phyloP scores from a whole-genome alignment of 1,140 invertebrate species.

The Drosophila tani region DNA sequence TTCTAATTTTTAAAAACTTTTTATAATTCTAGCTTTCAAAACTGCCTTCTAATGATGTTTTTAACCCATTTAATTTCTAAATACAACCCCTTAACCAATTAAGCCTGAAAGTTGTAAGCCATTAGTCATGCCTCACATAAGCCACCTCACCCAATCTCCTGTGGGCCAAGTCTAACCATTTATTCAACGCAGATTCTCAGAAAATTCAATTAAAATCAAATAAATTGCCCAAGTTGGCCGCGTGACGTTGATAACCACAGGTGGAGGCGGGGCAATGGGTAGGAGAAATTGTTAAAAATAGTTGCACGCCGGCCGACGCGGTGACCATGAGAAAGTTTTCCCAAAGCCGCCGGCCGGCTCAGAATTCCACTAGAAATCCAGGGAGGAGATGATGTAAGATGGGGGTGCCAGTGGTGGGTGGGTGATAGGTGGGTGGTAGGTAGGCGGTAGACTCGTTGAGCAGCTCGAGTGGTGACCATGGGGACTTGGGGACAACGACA shows the following conservation, averaged over 20 bases:
- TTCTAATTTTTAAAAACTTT: too few species aligned
- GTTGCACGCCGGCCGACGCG: slow-evolving; percentile 14
- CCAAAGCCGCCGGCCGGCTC: slow-evolving; percentile 39
- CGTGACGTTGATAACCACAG: slow-evolving; percentile 33
- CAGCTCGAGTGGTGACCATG: slow-evolving; percentile 21
- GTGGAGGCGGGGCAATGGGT: background rate
- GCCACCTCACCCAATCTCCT: slow-evolving; percentile 5
- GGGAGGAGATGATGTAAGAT: slow-evolving; percentile 18
- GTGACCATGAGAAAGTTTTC: slow-evolving; percentile 50
- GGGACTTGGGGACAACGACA: slow-evolving; percentile 25
- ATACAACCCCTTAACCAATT: slow-evolving; percentile 1
- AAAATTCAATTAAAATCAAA: slow-evolving; percentile 50
- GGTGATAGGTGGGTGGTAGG: too few species aligned
- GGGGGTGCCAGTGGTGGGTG: background rate
- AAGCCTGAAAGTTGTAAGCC: slow-evolving; percentile 2
- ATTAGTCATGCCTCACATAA: slow-evolving; percentile 27
- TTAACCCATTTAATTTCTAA: background rate
- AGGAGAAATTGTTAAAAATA: slow-evolving; percentile 41
- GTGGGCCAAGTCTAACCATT: background rate
- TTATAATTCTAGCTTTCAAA: too few species aligned
- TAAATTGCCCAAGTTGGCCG: slow-evolving; percentile 38
- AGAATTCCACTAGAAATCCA: slow-evolving; percentile 35
- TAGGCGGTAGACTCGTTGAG: background rate
- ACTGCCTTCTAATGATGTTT: background rate
- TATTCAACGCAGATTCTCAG: slow-evolving; percentile 3